Evolutionary conservation across 2,888 invertebrate species (phyloP).

Genomic region (Anorthoa munda): DNA sequence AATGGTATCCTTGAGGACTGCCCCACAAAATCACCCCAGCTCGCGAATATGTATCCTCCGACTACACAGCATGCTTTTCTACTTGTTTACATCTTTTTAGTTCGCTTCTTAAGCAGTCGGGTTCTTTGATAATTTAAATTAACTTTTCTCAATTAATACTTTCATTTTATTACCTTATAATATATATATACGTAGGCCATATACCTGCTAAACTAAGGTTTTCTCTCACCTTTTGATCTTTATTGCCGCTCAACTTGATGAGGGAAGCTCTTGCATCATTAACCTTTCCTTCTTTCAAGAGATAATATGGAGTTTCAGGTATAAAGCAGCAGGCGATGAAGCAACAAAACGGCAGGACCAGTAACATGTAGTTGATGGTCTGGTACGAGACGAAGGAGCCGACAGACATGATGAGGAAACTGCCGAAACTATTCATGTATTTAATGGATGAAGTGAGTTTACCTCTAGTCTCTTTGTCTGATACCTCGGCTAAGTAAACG

Average conservation of each 20-base stretch:
- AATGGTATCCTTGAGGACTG: too few relatives aligned
- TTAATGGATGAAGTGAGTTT: slow-evolving; percentile 76
- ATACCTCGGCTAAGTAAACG: slow-evolving; percentile 77
- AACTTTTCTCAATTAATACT: too few relatives aligned
- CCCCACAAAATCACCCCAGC: too few relatives aligned
- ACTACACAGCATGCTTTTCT: too few relatives aligned
- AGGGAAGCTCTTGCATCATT: slow-evolving; percentile 84
- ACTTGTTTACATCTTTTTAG: too few relatives aligned
- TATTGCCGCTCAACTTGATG: slow-evolving; percentile 79
- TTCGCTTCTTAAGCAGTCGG: too few relatives aligned
- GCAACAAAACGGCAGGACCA: slow-evolving; percentile 84
- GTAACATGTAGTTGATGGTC: slow-evolving; percentile 81
- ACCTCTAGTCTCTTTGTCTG: slow-evolving; percentile 76
- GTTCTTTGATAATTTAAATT: too few relatives aligned
- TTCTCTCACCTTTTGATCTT: slow-evolving; percentile 74
- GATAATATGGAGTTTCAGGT: slow-evolving; percentile 91
- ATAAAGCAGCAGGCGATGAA: slow-evolving; percentile 88
- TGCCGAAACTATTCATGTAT: slow-evolving; percentile 82
- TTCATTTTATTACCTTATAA: too few relatives aligned
- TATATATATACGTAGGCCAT: too few relatives aligned
- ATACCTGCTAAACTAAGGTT: background rate
- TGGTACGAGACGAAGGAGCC: too few relatives aligned
- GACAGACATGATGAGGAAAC: slow-evolving; percentile 76
- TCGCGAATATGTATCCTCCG: too few relatives aligned
- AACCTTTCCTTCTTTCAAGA: slow-evolving; percentile 87